These are phyloP conservation scores for Volucella inanis DNA, from an alignment of 2,888 invertebrate species.

Conservation along the genomic window DNA sequence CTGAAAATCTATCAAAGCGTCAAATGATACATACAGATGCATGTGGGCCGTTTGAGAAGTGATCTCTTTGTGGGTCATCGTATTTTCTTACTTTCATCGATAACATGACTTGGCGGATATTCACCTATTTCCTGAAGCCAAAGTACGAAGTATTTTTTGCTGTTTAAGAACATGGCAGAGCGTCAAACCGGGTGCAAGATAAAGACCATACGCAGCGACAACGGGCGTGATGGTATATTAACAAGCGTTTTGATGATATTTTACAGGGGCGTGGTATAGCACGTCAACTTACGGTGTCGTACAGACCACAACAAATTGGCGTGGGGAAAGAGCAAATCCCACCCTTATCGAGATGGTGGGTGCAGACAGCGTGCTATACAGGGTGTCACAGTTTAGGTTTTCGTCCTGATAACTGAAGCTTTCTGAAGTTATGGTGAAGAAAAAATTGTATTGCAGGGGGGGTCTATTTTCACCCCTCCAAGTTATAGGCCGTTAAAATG, in stretches of 20 bases:
- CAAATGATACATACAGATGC: conserved; percentile 48
- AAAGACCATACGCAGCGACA: conserved; percentile 60
- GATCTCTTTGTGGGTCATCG: conserved; percentile 49
- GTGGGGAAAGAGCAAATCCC: no score
- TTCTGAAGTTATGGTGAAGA: no score
- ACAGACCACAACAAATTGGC: conserved; percentile 66
- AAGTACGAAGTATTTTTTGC: no score
- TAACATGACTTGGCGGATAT: conserved; percentile 42
- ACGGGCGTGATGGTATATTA: no score
- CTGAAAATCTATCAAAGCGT: conserved; percentile 34
- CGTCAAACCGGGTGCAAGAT: conserved; percentile 58
- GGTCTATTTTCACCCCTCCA: no score
- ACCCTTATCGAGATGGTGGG: no score
- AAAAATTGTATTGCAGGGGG: no score
- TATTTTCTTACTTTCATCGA: conserved; percentile 51
- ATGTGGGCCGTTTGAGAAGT: conserved; percentile 48
- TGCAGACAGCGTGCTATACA: no score
- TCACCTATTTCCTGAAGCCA: conserved; percentile 26
- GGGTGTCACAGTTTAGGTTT: no score
- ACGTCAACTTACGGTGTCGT: conserved; percentile 55
- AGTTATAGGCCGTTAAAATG: no score
- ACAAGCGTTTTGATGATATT: conserved; percentile 45
- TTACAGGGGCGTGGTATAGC: conserved; percentile 50
- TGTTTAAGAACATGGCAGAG: no score
- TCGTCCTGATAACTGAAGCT: no score